These are phyloP conservation scores for Mylabris sibirica DNA, from an alignment of 2,888 invertebrate species.

Conservation along the genomic window DNA sequence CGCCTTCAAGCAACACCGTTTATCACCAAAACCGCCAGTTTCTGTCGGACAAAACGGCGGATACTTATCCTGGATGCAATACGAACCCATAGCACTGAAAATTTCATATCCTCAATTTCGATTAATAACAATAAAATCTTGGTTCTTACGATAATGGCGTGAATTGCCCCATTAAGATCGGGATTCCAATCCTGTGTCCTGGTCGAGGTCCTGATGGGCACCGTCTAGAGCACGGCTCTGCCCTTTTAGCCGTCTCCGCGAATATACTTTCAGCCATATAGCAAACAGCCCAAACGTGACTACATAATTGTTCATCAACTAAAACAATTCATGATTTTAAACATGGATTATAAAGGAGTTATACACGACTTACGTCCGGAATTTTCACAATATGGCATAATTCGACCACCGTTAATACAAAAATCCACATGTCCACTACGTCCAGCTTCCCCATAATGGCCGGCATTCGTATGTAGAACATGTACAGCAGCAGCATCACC, in stretches of 20 bases:
- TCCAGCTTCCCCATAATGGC: constrained; percentile 78
- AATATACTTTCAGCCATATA: constrained; percentile 81
- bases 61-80: constrained; percentile 70
- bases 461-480: constrained; percentile 81
- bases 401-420: constrained; percentile 80
- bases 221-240: constrained; percentile 76
- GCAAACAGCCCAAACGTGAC: constrained; percentile 82
- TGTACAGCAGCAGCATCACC: constrained; percentile 81
- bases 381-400: constrained; percentile 78
- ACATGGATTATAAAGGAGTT: constrained; percentile 15
- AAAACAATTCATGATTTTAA: constrained; percentile 36
- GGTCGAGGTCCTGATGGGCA: constrained; percentile 73
- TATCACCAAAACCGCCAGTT: constrained; percentile 66
- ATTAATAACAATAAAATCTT: not conserved
- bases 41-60: constrained; percentile 76
- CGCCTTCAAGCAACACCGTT: constrained; percentile 68
- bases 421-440: constrained; percentile 80
- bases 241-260: constrained; percentile 63
- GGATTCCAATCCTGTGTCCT: constrained; percentile 64
- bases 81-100: constrained; percentile 72
- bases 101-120: constrained; percentile 9
- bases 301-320: constrained; percentile 76
- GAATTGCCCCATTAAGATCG: constrained; percentile 74
- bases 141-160: constrained; percentile 71
- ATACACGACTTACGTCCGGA: constrained; percentile 68